Conservation (phyloP, 1,140 invertebrate species). For the Aporrectodea caliginosa region DNA sequence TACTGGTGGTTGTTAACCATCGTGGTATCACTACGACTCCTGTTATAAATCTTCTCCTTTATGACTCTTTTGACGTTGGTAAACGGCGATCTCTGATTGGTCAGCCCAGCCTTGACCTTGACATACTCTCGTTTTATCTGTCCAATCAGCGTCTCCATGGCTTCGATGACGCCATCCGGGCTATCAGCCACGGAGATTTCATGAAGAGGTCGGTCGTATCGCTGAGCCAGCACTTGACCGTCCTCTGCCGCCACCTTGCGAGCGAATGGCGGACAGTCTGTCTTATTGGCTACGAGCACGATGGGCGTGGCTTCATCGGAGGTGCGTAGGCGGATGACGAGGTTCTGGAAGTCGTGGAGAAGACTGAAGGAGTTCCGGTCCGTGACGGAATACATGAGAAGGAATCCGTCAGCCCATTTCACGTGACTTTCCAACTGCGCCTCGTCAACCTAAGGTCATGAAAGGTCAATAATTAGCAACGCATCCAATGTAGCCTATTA, state of each 20-base stretch:
- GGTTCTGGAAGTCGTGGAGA: conserved; percentile 2
- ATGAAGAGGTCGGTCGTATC: not conserved
- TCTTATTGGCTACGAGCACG: conserved; percentile 9
- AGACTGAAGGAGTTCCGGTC: not conserved
- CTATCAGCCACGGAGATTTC: conserved; percentile 10
- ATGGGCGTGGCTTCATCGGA: conserved; percentile 4
- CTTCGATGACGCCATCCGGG: not conserved
- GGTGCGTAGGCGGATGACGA: not conserved
- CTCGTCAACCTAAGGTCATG: not conserved
- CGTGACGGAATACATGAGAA: conserved; percentile 1
- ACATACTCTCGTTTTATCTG: conserved; percentile 9
- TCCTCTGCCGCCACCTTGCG: not conserved
- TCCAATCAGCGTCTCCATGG: not conserved
- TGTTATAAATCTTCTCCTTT: conserved; percentile 16
- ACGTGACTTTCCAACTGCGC: not conserved
- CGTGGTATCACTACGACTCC: conserved; percentile 15
- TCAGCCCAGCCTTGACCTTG: conserved; percentile 1
- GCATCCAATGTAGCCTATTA: no score
- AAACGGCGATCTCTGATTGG: conserved; percentile 10
- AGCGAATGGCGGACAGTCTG: not conserved
- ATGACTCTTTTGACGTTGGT: conserved; percentile 7
- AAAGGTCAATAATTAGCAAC: no score
- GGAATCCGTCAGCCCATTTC: conserved; percentile 17
- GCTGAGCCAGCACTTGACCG: not conserved
- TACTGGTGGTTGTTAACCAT: not conserved